Percentiles rank a stretch among this genome's conserved stretches.
phyloP scores from a whole-genome alignment of 2,113 vertebrate genomes.

The Rynchops niger region DNA sequence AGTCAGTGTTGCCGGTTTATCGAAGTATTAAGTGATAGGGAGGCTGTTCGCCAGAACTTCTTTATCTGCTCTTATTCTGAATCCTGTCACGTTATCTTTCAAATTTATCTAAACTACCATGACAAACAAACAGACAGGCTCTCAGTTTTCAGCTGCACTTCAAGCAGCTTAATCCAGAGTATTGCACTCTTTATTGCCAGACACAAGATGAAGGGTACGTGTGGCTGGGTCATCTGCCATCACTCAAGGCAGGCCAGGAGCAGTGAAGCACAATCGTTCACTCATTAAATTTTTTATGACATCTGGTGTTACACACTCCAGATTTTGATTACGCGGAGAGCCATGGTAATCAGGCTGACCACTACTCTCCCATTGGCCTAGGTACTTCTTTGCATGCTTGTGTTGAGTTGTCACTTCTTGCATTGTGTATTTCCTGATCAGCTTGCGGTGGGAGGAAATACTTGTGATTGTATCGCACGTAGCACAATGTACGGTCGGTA shows the following conservation, averaged over 20 bases:
- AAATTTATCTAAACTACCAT: conserved; percentile 48
- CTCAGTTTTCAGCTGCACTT: conserved; percentile 18
- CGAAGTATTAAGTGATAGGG: not conserved
- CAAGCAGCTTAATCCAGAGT: not conserved
- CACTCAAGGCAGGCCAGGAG: not conserved
- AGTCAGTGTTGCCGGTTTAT: not conserved
- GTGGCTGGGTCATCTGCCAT: not conserved
- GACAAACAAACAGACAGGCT: conserved; percentile 9
- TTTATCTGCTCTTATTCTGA: conserved; percentile 9
- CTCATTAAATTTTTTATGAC: not conserved
- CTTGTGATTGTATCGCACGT: not conserved
- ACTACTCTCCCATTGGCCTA: not conserved
- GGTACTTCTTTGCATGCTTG: not conserved
- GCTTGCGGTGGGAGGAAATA: not conserved
- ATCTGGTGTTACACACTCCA: not conserved
- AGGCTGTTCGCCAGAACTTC: conserved; percentile 16
- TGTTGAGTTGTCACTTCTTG: not conserved
- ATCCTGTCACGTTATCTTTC: conserved; percentile 6
- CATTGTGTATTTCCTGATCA: not conserved
- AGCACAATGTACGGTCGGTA: accelerated
- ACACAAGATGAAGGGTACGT: not conserved
- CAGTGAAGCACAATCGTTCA: not conserved
- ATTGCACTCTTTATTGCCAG: not conserved
- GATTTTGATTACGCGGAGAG: not conserved
- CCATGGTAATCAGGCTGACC: not conserved